phyloP scores from a whole-genome alignment of 1,140 invertebrate species.

The Papilio machaon region DNA sequence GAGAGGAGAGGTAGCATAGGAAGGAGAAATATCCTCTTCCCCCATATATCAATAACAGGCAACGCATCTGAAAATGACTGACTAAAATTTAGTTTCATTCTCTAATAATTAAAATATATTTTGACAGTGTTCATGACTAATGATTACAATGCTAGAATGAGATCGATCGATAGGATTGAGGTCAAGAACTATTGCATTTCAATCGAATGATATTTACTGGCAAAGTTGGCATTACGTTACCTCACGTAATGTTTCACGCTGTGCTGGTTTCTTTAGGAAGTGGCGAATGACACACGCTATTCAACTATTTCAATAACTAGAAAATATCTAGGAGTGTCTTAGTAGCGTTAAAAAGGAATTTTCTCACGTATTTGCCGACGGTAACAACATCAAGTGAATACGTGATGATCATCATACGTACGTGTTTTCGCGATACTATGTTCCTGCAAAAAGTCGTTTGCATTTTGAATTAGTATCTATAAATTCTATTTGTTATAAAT shows the following conservation, averaged over 20 bases:
- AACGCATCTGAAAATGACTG: too few relatives aligned
- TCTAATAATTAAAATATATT: background rate
- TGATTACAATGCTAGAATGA: background rate
- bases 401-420: slow-evolving; percentile 61
- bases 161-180: slow-evolving; percentile 33
- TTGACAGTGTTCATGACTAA: background rate
- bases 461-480: slow-evolving; percentile 22
- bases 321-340: slow-evolving; percentile 42
- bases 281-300: slow-evolving; percentile 53
- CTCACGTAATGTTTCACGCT: slow-evolving; percentile 53
- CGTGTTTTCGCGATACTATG: slow-evolving; percentile 55
- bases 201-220: slow-evolving; percentile 44
- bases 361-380: slow-evolving; percentile 72
- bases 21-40: too few relatives aligned
- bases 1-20: too few relatives aligned
- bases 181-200: slow-evolving; percentile 42
- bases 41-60: too few relatives aligned
- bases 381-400: slow-evolving; percentile 56
- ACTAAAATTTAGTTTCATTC: too few relatives aligned
- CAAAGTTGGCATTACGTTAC: slow-evolving; percentile 49
- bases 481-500: slow-evolving; percentile 2
- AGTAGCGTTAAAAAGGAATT: slow-evolving; percentile 63
- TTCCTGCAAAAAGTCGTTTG: slow-evolving; percentile 41
- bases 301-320: slow-evolving; percentile 45
- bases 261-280: slow-evolving; percentile 57